Conservation (phyloP, 2,113 vertebrate genomes). For the Psammodynastes pulverulentus region DNA sequence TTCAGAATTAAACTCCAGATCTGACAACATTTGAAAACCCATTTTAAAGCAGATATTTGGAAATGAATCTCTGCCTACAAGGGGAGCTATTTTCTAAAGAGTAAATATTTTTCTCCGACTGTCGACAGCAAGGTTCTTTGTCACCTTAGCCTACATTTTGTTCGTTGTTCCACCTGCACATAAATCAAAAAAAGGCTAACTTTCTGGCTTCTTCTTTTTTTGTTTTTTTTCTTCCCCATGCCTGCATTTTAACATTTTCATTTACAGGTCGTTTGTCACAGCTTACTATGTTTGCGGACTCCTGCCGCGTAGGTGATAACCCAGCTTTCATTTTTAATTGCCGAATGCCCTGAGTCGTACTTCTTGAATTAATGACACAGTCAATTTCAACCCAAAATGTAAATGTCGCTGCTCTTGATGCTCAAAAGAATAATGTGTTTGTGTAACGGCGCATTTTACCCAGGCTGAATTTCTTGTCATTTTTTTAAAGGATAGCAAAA, state of each 20-base stretch:
- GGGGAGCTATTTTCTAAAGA: not conserved
- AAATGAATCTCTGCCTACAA: not conserved
- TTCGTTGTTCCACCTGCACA: not conserved
- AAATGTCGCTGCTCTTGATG: not conserved
- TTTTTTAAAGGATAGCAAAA: not conserved
- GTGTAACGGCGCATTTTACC: constrained; percentile 12
- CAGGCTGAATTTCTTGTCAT: not conserved
- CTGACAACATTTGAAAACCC: not conserved
- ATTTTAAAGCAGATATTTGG: not conserved
- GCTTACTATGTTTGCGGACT: not conserved
- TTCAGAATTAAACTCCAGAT: not conserved
- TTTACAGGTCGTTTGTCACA: not conserved
- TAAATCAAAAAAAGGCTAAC: not conserved
- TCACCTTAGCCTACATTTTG: not conserved
- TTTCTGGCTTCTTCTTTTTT: not conserved
- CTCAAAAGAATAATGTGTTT: not conserved
- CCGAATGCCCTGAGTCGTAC: not conserved
- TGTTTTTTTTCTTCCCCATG: too few species aligned
- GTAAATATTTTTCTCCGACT: not conserved
- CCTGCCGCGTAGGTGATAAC: not conserved
- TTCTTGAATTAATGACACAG: not conserved
- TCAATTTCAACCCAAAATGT: not conserved
- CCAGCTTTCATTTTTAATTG: constrained; percentile 2
- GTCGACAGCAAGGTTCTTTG: not conserved
- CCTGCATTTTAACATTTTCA: not conserved